phyloP scores from a whole-genome alignment of 2,113 vertebrate genomes.

The Varanus salvator region DNA sequence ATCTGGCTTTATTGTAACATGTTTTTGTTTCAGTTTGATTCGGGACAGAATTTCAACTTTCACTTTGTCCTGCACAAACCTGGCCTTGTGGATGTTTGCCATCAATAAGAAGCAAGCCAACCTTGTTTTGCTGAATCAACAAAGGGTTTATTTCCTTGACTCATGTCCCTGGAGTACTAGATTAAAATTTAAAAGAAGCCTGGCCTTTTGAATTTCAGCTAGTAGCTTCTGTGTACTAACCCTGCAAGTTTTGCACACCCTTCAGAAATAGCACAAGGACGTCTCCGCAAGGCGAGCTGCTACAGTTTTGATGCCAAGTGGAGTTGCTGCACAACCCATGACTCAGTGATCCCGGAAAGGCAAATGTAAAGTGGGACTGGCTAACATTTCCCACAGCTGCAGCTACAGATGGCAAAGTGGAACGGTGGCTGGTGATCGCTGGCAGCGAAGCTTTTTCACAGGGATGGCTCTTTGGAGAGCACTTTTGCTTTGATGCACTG shows the following conservation, averaged over 20 bases:
- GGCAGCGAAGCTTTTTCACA: background rate
- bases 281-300: background rate
- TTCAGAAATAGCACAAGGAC: too few species aligned
- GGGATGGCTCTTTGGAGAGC: constrained; percentile 11
- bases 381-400: background rate
- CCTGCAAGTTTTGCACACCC: background rate
- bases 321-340: background rate
- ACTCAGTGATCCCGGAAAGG: constrained; percentile 17
- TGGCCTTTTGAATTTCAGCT: background rate
- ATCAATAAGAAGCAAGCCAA: background rate
- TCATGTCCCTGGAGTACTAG: background rate
- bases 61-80: background rate
- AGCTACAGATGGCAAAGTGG: background rate
- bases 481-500: constrained; percentile 1
- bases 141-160: background rate
- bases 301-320: background rate
- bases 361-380: background rate
- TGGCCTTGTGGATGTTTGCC: background rate
- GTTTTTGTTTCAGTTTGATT: background rate
- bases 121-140: background rate
- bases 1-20: background rate
- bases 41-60: background rate
- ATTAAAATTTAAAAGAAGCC: background rate
- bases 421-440: background rate
- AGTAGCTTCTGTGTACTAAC: background rate